phyloP scores from a whole-genome alignment of 2,797 vertebrate species.

The Eidolon dupreanum region DNA sequence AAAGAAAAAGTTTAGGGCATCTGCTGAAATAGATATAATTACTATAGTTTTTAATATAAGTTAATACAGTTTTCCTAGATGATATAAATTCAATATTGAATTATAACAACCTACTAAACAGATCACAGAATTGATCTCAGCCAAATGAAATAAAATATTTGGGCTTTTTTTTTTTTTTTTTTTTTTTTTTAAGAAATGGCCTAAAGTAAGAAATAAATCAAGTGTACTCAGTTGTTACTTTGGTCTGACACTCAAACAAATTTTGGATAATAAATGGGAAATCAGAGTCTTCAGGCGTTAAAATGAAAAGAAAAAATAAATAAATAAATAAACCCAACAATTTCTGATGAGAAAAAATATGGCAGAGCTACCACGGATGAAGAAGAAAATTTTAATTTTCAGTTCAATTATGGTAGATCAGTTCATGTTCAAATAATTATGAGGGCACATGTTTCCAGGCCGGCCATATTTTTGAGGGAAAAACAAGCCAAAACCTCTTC shows the following conservation, averaged over 20 bases:
- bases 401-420: background rate
- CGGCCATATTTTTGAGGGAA: background rate
- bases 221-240: background rate
- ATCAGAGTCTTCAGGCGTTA: background rate
- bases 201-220: conserved; percentile 24
- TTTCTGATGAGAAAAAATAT: background rate
- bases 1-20: background rate
- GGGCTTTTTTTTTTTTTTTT: background rate
- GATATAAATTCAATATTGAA: background rate
- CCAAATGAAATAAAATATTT: conserved; percentile 7
- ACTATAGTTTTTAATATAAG: background rate
- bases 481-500: background rate
- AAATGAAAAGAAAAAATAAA: background rate
- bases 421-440: background rate
- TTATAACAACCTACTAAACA: background rate
- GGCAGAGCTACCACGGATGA: background rate
- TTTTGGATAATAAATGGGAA: background rate
- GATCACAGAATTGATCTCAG: background rate
- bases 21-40: background rate
- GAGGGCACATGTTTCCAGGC: background rate
- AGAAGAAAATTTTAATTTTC: background rate
- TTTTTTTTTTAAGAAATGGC: background rate
- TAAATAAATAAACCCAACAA: background rate
- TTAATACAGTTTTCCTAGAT: background rate
- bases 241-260: background rate